These are phyloP conservation scores for Campoplex capitator DNA, from an alignment of 2,888 invertebrate species.

Conservation along the genomic window DNA sequence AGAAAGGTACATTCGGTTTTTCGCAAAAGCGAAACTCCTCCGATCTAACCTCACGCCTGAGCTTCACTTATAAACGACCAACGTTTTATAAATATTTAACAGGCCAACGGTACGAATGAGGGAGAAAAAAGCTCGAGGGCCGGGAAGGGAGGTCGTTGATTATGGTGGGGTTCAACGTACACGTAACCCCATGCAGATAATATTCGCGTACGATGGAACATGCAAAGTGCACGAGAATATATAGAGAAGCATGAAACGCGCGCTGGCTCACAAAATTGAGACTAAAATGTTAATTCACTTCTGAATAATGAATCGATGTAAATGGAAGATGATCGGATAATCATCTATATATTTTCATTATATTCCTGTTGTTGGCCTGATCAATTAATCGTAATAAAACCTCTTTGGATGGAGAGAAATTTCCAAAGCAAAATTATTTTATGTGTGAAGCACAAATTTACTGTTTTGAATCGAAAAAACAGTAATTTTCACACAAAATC, in stretches of 20 bases:
- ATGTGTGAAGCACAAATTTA: no score
- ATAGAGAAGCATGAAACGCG: not conserved
- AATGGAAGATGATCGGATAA: constrained; percentile 19
- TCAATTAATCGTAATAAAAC: not conserved
- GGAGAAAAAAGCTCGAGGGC: not conserved
- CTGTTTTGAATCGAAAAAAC: no score
- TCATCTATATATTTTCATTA: not conserved
- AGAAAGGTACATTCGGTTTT: constrained; percentile 19
- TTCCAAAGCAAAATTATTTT: no score
- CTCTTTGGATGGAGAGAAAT: not conserved
- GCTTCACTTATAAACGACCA: constrained; percentile 74
- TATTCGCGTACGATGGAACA: constrained; percentile 43
- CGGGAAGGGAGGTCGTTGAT: not conserved
- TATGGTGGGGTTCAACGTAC: constrained; percentile 12
- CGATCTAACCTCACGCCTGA: constrained; percentile 62
- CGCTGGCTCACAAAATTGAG: not conserved
- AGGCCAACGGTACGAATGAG: constrained; percentile 40
- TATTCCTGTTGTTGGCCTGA: not conserved
- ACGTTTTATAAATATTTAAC: constrained; percentile 80
- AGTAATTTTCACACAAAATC: no score
- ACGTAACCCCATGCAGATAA: constrained; percentile 40
- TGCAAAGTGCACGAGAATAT: constrained; percentile 33
- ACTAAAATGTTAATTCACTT: constrained; percentile 26
- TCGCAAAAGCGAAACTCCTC: constrained; percentile 66
- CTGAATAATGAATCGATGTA: not conserved